These are phyloP conservation scores for Microctonus brassicae DNA, from an alignment of 2,888 invertebrate species.

Conservation along the genomic window DNA sequence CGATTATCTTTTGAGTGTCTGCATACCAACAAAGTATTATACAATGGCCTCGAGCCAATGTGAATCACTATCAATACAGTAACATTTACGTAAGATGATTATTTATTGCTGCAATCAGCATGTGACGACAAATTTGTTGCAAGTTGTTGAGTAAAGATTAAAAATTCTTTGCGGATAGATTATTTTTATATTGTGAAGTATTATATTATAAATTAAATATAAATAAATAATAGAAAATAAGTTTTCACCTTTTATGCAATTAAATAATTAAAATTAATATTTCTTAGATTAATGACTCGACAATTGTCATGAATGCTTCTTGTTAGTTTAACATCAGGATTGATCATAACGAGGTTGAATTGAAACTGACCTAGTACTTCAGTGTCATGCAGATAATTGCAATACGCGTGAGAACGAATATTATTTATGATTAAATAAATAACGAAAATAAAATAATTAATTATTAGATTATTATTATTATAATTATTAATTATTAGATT, in stretches of 20 bases:
- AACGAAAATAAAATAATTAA: neutral
- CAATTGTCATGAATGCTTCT: too few relatives aligned
- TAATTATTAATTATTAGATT: too few relatives aligned
- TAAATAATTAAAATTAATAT: neutral
- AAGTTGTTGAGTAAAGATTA: neutral
- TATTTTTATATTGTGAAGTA: too few relatives aligned
- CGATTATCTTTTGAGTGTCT: constrained; percentile 27
- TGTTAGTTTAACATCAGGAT: too few relatives aligned
- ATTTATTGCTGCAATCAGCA: constrained; percentile 13
- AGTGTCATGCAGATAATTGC: constrained; percentile 8
- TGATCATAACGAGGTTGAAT: neutral
- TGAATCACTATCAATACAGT: constrained; percentile 47
- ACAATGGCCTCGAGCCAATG: constrained; percentile 43
- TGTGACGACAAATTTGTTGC: neutral
- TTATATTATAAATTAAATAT: too few relatives aligned
- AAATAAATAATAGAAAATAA: too few relatives aligned
- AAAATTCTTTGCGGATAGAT: neutral
- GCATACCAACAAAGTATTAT: constrained; percentile 44
- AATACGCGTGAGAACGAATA: neutral
- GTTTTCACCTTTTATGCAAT: too few relatives aligned
- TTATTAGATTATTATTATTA: too few relatives aligned
- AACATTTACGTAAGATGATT: constrained; percentile 39
- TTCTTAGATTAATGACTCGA: neutral
- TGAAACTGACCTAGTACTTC: constrained; percentile 20
- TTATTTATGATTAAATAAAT: neutral